phyloP scores from a whole-genome alignment of 2,113 vertebrate genomes.

The Pseudorectes ferrugineus region DNA sequence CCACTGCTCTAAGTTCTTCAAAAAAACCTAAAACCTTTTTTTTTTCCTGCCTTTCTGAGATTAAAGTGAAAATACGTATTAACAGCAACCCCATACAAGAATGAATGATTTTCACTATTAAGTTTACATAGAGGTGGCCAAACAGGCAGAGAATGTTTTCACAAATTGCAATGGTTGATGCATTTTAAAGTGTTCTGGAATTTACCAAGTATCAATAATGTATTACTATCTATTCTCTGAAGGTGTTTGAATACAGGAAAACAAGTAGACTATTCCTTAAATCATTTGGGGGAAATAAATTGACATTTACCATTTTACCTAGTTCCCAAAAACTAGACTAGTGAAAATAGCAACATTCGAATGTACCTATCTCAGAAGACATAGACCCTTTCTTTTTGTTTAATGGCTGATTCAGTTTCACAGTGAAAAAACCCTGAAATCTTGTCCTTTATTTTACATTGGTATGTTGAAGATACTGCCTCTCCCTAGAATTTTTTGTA shows the following conservation, averaged over 20 bases:
- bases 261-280: background rate
- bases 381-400: background rate
- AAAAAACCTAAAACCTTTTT: background rate
- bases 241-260: background rate
- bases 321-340: background rate
- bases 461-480: background rate
- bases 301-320: background rate
- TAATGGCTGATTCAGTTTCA: background rate
- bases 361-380: background rate
- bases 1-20: background rate
- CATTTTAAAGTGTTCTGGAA: background rate
- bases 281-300: background rate
- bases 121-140: background rate
- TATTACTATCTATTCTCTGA: background rate
- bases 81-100: rapidly evolving
- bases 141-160: background rate
- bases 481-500: background rate
- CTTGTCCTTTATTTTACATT: background rate
- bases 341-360: background rate
- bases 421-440: background rate
- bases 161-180: background rate
- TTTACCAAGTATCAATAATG: background rate
- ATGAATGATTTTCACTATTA: background rate
- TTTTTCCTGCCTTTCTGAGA: background rate
- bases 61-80: background rate